These are phyloP conservation scores for Pseudopodoces humilis DNA, from an alignment of 2,113 vertebrate genomes.

Conservation along the genomic window DNA sequence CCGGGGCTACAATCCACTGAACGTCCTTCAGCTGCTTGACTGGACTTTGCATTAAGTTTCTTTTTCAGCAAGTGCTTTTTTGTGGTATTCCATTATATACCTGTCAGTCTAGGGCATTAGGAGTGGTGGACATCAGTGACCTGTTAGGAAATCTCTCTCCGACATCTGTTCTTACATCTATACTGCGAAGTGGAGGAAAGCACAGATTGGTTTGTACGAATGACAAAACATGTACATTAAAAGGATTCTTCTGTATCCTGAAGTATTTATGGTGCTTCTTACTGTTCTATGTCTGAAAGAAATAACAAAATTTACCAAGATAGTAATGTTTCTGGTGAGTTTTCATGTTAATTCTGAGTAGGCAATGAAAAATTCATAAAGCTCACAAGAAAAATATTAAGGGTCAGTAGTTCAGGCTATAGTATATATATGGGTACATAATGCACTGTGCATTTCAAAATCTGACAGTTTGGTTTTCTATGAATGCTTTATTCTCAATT, in stretches of 20 bases:
- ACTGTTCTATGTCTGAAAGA: not conserved
- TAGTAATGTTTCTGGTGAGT: not conserved
- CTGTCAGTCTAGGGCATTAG: not conserved
- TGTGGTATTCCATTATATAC: slow-evolving; percentile 16
- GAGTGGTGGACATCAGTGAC: not conserved
- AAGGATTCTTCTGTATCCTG: not conserved
- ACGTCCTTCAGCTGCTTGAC: not conserved
- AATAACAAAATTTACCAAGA: not conserved
- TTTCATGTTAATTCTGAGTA: not conserved
- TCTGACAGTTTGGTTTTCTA: not conserved
- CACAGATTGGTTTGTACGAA: not conserved
- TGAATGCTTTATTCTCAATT: not conserved
- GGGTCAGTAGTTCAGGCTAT: not conserved
- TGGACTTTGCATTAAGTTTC: not conserved
- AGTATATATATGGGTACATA: not conserved
- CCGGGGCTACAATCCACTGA: not conserved
- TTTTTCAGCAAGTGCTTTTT: not conserved
- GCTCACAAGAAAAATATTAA: not conserved
- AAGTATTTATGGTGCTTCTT: not conserved
- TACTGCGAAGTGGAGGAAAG: not conserved
- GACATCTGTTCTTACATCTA: not conserved
- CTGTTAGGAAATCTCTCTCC: not conserved
- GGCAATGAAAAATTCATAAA: slow-evolving; percentile 27
- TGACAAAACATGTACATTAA: not conserved
- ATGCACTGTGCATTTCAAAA: not conserved